Conservation (phyloP, 2,888 invertebrate genomes). For the Gibbula magus region DNA sequence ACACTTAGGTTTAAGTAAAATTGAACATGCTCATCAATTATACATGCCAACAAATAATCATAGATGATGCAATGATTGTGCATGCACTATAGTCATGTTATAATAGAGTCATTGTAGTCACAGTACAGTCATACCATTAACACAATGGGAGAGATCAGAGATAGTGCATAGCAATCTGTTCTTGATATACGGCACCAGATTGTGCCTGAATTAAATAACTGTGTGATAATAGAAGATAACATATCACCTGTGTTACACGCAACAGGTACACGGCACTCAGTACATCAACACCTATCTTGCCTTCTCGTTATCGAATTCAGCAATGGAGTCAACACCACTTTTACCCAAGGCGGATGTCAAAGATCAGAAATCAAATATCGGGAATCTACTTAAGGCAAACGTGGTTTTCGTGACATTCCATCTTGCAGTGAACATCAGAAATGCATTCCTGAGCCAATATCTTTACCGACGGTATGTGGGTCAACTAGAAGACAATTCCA, state of each 20-base stretch:
- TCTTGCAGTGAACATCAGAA: neutral
- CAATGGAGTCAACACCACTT: neutral
- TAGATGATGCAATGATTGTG: too few relatives aligned
- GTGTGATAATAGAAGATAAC: neutral
- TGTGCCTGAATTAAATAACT: neutral
- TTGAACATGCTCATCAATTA: too few relatives aligned
- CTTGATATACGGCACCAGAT: neutral
- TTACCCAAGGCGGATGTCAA: neutral
- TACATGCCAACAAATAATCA: too few relatives aligned
- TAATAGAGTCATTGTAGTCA: too few relatives aligned
- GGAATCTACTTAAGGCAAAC: neutral
- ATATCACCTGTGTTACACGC: neutral
- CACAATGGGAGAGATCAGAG: too few relatives aligned
- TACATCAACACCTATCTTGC: too few relatives aligned
- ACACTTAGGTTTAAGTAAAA: too few relatives aligned
- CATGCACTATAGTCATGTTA: too few relatives aligned
- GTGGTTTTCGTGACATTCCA: neutral
- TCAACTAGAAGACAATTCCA: neutral
- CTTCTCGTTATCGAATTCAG: too few relatives aligned
- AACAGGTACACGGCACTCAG: too few relatives aligned
- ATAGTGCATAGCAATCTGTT: neutral
- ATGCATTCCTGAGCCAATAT: neutral
- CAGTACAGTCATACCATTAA: too few relatives aligned
- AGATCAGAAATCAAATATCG: neutral
- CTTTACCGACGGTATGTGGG: neutral